Base-by-base conservation (phyloP, 2,797 vertebrate species). In the Clarias laeviceps region DNA sequence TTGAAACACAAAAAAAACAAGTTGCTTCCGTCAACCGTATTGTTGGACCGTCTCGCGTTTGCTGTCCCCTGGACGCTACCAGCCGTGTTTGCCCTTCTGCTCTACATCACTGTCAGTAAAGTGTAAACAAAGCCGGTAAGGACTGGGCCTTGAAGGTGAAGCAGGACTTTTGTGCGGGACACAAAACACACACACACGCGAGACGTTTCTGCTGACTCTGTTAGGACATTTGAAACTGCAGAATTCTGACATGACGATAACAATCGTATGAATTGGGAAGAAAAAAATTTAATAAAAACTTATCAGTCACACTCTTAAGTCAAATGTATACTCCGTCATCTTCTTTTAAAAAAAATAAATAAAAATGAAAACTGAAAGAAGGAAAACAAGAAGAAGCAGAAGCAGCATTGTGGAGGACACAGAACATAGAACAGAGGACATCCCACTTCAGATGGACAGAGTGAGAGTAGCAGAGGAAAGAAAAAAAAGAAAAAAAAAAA, bases 391-490 rank as follows among this genome's bases (percentile, higher is more conserved):
- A 89, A 64, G 87, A 22, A 73, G 88, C 4, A 65, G 24, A 11
- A 64, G 62, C 91, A 90, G 89, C 76, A n/a, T 66, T 56, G 80
- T 81, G 54, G 27, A 77, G 74, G 74, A 70, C 91, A 93, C 90
- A 92, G 73, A 45, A 69, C 32, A 69, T 87, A 93, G 93, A 92
- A 94, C 91, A 93, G 90, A 92, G 61, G 54, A 91, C 76, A 89
- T 94, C 92, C 91, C 89, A 91, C 92, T 92, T 87, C 91, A 32
- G 77, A 90, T 86, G 88, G 88, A 61, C 37, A 83, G 54, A 56
- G 87, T 88, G 88, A 88, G 88, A 87, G 86, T 82, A 18, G 45
- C 89, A 87, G 87, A 88, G 86, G 84, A 14, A 56, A 32, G 40
- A 32, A 37, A 69, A 2, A 6, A 40, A 40, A n/a, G n/a, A 40